Evolutionary conservation across 2,797 vertebrate species (phyloP).

Genomic region (Argentina silus): DNA sequence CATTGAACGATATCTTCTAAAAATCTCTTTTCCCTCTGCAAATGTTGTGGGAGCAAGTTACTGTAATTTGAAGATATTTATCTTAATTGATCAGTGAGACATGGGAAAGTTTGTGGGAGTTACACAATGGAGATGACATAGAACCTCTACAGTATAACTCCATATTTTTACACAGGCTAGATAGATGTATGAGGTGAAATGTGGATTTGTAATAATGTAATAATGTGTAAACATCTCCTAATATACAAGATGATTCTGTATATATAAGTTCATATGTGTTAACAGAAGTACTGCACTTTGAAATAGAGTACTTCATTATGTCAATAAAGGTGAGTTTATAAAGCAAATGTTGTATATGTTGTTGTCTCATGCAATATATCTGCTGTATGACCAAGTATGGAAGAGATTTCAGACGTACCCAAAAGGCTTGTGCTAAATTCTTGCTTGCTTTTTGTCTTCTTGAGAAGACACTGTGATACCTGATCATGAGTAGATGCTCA

Average conservation of each 20-base stretch:
- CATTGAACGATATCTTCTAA: slow-evolving; percentile 8
- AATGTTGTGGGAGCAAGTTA: background rate
- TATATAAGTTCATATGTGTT: too few relatives aligned
- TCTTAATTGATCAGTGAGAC: background rate
- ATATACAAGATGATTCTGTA: too few relatives aligned
- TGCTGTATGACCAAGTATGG: background rate
- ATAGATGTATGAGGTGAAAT: background rate
- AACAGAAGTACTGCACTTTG: background rate
- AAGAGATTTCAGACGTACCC: background rate
- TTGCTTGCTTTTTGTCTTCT: background rate
- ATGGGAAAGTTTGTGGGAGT: background rate
- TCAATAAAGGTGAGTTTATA: too few relatives aligned
- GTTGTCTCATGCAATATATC: background rate
- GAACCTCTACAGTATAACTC: background rate
- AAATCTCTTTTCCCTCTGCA: background rate
- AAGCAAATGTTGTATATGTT: too few relatives aligned
- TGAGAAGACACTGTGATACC: background rate
- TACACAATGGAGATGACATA: background rate
- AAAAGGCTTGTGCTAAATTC: background rate
- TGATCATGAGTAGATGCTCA: slow-evolving; percentile 29
- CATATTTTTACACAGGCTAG: background rate
- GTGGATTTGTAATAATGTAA: background rate
- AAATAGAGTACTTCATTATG: background rate
- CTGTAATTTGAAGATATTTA: background rate
- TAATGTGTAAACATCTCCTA: too few relatives aligned